These are phyloP conservation scores for Toxotes chatareus DNA, from an alignment of 2,113 vertebrate species.

Conservation along the genomic window DNA sequence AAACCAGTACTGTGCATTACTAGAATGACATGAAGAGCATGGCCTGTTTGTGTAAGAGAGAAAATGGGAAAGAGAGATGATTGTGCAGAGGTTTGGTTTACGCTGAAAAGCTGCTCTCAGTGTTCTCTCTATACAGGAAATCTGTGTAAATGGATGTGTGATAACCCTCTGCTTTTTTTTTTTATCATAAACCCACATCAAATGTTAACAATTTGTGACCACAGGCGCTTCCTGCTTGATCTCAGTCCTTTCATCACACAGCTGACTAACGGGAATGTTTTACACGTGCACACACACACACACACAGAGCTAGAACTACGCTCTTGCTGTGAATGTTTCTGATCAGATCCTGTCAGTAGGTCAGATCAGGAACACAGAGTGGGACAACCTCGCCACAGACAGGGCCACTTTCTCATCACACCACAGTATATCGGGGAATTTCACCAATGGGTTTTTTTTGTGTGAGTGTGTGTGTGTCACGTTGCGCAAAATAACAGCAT, in stretches of 20 bases:
- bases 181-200: constrained; percentile 50
- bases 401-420: constrained; percentile 15
- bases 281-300: constrained; percentile 3
- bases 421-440: constrained; percentile 15
- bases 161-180: constrained; percentile 6
- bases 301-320: constrained; percentile 10
- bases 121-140: constrained; percentile 13
- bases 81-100: neutral
- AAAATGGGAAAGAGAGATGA: neutral
- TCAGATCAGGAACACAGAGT: constrained; percentile 9
- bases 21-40: neutral
- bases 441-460: constrained; percentile 9
- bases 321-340: constrained; percentile 36
- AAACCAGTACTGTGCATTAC: neutral
- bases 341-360: constrained; percentile 32
- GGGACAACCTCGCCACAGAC: constrained; percentile 4
- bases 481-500: constrained; percentile 45
- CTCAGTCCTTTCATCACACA: constrained; percentile 44
- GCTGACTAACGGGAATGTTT: neutral
- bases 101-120: neutral
- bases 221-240: constrained; percentile 26
- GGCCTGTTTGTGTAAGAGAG: constrained; percentile 4
- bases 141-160: constrained; percentile 20
- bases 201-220: constrained; percentile 53
- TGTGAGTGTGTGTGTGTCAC: neutral